Conservation (phyloP, 1,140 invertebrate genomes). For the Cydia amplana region DNA sequence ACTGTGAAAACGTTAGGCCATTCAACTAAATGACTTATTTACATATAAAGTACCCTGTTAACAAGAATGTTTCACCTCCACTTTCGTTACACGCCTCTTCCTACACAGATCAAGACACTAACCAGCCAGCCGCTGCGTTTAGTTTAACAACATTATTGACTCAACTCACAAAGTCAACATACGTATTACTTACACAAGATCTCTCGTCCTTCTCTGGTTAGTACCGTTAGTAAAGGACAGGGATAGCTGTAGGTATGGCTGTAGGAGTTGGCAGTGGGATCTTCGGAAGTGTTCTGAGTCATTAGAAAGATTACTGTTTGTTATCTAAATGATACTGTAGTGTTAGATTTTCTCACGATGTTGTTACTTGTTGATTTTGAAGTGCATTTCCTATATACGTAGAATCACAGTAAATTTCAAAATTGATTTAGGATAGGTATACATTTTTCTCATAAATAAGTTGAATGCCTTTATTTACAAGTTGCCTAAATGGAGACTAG, state of each 20-base stretch:
- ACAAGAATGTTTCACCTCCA: slow-evolving; percentile 13
- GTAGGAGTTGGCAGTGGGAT: not conserved
- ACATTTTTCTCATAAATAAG: no score
- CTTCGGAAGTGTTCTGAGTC: slow-evolving; percentile 19
- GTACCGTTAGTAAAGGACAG: not conserved
- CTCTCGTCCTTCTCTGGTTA: not conserved
- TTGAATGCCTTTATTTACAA: no score
- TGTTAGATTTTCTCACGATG: slow-evolving; percentile 30
- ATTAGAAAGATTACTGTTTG: slow-evolving; percentile 31
- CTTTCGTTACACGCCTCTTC: slow-evolving; percentile 9
- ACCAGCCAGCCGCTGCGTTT: not conserved
- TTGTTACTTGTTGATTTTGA: slow-evolving; percentile 1
- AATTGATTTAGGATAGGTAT: not conserved
- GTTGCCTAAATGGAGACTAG: no score
- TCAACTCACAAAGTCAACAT: not conserved
- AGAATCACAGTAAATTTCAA: not conserved
- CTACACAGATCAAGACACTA: slow-evolving; percentile 5
- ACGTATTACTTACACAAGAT: not conserved
- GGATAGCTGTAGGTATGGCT: not conserved
- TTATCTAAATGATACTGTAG: slow-evolving; percentile 27
- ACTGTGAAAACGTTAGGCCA: not conserved
- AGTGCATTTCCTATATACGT: not conserved
- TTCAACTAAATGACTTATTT: not conserved
- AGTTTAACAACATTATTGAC: slow-evolving; percentile 28
- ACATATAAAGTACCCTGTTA: slow-evolving; percentile 4